phyloP scores from a whole-genome alignment of 2,113 vertebrate species.

The Cebus imitator region DNA sequence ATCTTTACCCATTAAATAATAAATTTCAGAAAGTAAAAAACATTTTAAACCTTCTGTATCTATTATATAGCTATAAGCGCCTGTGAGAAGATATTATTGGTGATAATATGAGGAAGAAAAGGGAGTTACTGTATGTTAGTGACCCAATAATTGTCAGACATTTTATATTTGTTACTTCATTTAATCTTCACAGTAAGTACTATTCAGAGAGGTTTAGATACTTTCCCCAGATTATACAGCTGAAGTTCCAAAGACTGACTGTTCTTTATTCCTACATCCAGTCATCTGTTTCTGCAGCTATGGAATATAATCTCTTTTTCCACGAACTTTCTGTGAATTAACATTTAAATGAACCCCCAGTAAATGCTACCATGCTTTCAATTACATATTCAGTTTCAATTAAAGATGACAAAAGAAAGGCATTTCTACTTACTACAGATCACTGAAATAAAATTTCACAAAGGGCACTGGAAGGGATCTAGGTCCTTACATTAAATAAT shows the following conservation, averaged over 20 bases:
- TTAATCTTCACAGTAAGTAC: neutral
- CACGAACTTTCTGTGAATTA: neutral
- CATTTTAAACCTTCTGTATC: neutral
- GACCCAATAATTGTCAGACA: neutral
- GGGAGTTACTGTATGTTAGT: neutral
- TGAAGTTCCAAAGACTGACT: neutral
- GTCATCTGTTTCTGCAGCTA: neutral
- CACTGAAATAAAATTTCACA: conserved; percentile 23
- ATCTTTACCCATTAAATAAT: neutral
- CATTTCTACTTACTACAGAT: neutral
- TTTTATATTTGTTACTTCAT: neutral
- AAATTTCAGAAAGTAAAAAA: neutral
- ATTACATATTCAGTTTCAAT: neutral
- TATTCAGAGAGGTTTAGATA: neutral
- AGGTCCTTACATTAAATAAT: neutral
- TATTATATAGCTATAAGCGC: neutral
- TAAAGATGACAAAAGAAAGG: neutral
- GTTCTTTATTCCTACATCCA: neutral
- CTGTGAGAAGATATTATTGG: neutral
- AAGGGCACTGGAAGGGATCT: neutral
- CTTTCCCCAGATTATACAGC: neutral
- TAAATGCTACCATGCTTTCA: neutral
- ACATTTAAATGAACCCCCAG: neutral
- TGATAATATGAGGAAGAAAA: neutral
- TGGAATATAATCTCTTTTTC: neutral